Percentiles rank a stretch among this genome's conserved stretches.
phyloP scores from a whole-genome alignment of 2,888 invertebrate genomes.

The Coleophora deauratella region DNA sequence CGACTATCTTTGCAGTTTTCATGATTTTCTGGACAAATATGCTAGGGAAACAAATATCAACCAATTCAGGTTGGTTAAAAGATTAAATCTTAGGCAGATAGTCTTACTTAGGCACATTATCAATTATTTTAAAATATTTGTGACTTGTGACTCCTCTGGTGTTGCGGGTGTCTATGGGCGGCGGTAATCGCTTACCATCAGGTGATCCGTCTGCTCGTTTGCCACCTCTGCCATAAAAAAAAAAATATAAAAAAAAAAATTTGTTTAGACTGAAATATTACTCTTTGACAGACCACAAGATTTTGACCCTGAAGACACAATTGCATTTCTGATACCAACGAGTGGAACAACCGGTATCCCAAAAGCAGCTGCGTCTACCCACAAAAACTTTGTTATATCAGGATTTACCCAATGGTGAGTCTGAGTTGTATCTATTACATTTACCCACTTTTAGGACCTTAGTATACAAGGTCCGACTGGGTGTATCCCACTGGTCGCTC shows the following conservation, averaged over 20 bases:
- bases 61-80: slow-evolving; percentile 29
- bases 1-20: slow-evolving; percentile 30
- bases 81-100: too few species aligned
- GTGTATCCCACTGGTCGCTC: too few species aligned
- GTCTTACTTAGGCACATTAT: too few species aligned
- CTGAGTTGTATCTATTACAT: background rate
- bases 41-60: slow-evolving; percentile 25
- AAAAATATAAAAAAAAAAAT: background rate
- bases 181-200: too few species aligned
- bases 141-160: too few species aligned
- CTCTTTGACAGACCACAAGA: slow-evolving; percentile 22
- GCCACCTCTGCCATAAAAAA: too few species aligned
- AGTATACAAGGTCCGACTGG: too few species aligned
- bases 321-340: slow-evolving; percentile 25
- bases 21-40: slow-evolving; percentile 33
- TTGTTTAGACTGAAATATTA: background rate
- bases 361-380: slow-evolving; percentile 27
- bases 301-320: slow-evolving; percentile 29
- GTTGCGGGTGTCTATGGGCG: too few species aligned
- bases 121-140: background rate
- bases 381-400: slow-evolving; percentile 8
- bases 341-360: slow-evolving; percentile 39
- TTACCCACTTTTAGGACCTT: background rate
- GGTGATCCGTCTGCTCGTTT: too few species aligned
- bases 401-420: background rate